Evolutionary conservation across 2,113 vertebrate genomes (phyloP), one percentile per base, ranked within the genome.

Genomic region (Lasiurus borealis): DNA sequence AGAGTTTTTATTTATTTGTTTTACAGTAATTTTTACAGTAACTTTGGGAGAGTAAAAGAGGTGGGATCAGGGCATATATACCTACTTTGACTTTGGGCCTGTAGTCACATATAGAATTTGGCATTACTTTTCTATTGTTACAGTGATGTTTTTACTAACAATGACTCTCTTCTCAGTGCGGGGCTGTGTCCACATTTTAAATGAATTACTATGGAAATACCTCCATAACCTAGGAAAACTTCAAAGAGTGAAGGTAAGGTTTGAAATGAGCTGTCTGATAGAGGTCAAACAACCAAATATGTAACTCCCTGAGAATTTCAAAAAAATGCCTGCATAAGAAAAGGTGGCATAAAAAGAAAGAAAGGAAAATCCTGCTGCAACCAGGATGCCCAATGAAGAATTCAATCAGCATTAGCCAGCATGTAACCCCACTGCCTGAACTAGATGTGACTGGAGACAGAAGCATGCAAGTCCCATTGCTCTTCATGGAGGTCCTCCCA

Each of bases 401-500:
- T 3, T 40, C 29, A 50, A 23, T 29, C 54, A 40, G 64, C 36
- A 54, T 0, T 6, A 1, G 8, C 15, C 9, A 14, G 16, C 23
- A 15, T 54, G 12, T 8, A 52, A 50, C 4, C 25, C 64, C 6
- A 0, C 14, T 77, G 34, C 19, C 87, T 21, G 27, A 8, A 19
- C 5, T 0, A 18, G 36, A 44, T 5, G 73, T 11, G 18, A 31
- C 73, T 36, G 2, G 21, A 40, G 19, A n/a, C 27, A 57, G 64
- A 52, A 46, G 5, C 23, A 0, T 59, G 11, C n/a, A 46, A 27
- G 40, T 83, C 29, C 9, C 7, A 50, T 73, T 27, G 96, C 40
- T 64, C n/a, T 94, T 77, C 85, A 92, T 57, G 73, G 84, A 92
- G 82, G 85, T 54, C 91, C 78, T 91, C 82, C 82, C 68, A 85